Percentiles rank a stretch among this genome's conserved stretches.
Evolutionary conservation across 92 coral and sea anemone species (phyloP).

Genomic region (Isaurus tuberculatus): DNA sequence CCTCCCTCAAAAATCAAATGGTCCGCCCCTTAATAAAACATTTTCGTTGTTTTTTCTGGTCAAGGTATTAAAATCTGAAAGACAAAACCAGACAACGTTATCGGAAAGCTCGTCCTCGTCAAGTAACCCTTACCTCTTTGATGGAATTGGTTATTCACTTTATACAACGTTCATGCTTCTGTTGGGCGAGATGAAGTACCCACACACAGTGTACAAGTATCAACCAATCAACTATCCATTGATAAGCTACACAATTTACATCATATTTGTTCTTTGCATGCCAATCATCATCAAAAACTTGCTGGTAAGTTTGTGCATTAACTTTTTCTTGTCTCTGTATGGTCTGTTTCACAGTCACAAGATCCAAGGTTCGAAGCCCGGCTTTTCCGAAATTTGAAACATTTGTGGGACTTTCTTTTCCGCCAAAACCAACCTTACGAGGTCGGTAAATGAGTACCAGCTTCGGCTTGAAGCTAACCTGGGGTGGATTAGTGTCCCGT

Average conservation of each 20-base stretch:
- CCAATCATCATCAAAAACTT: slow-evolving; percentile 59
- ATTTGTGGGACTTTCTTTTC: too few relatives aligned
- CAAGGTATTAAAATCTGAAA: not conserved
- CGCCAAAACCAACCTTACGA: too few relatives aligned
- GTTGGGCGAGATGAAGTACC: slow-evolving; percentile 61
- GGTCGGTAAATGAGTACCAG: too few relatives aligned
- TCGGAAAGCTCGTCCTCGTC: slow-evolving; percentile 16
- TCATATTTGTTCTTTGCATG: slow-evolving; percentile 55
- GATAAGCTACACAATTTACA: slow-evolving; percentile 40
- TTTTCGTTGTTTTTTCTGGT: not conserved
- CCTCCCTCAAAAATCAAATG: too few relatives aligned
- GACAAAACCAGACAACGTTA: not conserved
- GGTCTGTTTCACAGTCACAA: too few relatives aligned
- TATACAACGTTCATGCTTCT: slow-evolving; percentile 55
- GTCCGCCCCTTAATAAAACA: not conserved
- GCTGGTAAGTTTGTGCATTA: slow-evolving; percentile 40
- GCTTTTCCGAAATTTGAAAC: too few relatives aligned
- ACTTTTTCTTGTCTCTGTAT: not conserved
- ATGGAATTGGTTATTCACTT: slow-evolving; percentile 26
- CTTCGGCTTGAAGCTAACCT: too few relatives aligned
- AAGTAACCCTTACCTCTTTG: slow-evolving; percentile 42
- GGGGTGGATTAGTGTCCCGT: too few relatives aligned
- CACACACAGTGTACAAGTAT: slow-evolving; percentile 57
- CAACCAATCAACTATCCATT: slow-evolving; percentile 48
- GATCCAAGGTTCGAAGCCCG: too few relatives aligned